These are phyloP conservation scores for Mustela nigripes DNA, from an alignment of 2,113 vertebrate species.

Conservation along the genomic window DNA sequence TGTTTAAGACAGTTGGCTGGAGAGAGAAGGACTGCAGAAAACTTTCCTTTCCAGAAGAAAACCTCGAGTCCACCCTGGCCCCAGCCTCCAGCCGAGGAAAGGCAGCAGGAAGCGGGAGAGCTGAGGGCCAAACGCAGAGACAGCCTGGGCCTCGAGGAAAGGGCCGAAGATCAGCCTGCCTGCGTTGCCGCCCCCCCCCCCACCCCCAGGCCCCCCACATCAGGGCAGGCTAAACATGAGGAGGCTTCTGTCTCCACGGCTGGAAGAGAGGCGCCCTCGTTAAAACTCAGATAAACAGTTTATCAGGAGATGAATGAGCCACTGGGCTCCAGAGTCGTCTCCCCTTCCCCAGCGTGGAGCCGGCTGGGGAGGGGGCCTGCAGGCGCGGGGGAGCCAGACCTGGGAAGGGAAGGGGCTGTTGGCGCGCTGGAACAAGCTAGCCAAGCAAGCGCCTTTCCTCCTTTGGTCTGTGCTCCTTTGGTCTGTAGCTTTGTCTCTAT, in stretches of 20 bases:
- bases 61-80: neutral
- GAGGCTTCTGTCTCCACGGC: conserved; percentile 91
- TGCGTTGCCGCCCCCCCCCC: conserved; percentile 15
- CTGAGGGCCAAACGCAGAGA: neutral
- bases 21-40: neutral
- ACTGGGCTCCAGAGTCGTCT: conserved; percentile 87
- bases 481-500: conserved; percentile 51
- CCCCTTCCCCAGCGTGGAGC: conserved; percentile 84
- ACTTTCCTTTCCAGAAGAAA: neutral
- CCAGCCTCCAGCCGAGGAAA: neutral
- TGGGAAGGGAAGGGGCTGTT: conserved; percentile 15
- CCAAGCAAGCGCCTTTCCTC: neutral
- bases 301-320: conserved; percentile 91
- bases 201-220: conserved; percentile 74
- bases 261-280: conserved; percentile 92
- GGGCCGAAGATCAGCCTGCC: neutral
- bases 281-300: conserved; percentile 94
- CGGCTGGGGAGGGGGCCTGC: conserved; percentile 65
- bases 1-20: neutral
- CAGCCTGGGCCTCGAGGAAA: neutral
- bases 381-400: neutral
- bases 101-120: neutral
- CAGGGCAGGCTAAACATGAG: conserved; percentile 85
- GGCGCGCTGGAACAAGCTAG: neutral
- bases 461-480: conserved; percentile 24